A percentile compares a stretch with the other conserved stretches of the same genome.
These are phyloP conservation scores for Florisuga fusca DNA, from an alignment of 2,797 vertebrate species.

Conservation along the genomic window DNA sequence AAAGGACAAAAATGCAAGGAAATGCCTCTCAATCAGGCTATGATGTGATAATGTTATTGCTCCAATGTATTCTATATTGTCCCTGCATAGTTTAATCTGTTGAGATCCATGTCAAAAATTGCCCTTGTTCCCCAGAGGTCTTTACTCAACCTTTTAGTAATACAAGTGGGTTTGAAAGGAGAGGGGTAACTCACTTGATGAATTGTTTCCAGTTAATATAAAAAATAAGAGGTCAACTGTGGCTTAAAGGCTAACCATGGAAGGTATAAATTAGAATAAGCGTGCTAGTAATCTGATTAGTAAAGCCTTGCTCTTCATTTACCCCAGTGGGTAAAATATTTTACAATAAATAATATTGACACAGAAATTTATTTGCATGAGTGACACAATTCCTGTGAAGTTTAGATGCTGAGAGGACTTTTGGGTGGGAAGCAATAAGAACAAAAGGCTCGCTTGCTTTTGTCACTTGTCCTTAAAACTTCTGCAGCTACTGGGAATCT, in stretches of 20 bases:
- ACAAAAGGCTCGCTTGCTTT: constrained; percentile 37
- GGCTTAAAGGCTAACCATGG: constrained; percentile 57
- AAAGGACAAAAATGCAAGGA: constrained; percentile 85
- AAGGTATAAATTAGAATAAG: constrained; percentile 74
- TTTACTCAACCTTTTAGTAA: constrained; percentile 82
- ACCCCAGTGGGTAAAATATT: constrained; percentile 55
- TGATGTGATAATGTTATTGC: constrained; percentile 87
- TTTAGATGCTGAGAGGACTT: constrained; percentile 38
- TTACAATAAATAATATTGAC: constrained; percentile 69
- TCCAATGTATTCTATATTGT: constrained; percentile 85
- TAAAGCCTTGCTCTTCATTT: constrained; percentile 51
- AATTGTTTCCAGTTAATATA: constrained; percentile 82
- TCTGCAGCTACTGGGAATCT: constrained; percentile 71
- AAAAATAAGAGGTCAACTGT: constrained; percentile 74
- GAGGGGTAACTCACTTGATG: constrained; percentile 78
- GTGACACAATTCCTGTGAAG: background rate
- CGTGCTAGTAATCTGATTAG: constrained; percentile 60
- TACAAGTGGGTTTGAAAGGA: constrained; percentile 81
- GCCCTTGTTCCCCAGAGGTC: constrained; percentile 83
- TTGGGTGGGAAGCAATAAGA: background rate
- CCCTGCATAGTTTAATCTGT: constrained; percentile 85
- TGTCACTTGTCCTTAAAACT: constrained; percentile 64
- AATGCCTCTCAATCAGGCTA: constrained; percentile 85
- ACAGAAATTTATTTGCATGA: constrained; percentile 65
- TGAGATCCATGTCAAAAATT: constrained; percentile 87